phyloP scores from a whole-genome alignment of 2,113 vertebrate species.

The Oncorhynchus kisutch region DNA sequence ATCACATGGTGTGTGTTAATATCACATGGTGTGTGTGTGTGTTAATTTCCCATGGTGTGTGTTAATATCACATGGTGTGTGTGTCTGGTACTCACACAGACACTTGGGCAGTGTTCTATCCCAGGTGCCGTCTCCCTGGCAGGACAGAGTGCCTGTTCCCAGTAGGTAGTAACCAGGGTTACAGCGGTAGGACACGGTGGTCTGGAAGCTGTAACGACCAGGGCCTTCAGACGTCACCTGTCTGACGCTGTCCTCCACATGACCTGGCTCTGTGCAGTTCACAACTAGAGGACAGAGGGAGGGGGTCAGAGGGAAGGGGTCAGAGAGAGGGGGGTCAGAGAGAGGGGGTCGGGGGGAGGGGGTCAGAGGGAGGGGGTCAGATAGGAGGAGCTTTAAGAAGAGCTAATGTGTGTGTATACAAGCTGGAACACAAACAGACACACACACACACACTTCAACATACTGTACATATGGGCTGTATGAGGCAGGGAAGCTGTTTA shows the following conservation, averaged over 20 bases:
- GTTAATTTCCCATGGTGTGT: too few relatives aligned
- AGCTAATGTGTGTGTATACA: not conserved
- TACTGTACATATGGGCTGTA: too few relatives aligned
- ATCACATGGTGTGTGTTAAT: too few relatives aligned
- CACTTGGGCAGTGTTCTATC: slow-evolving; percentile 92
- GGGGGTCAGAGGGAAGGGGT: not conserved
- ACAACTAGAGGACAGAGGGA: slow-evolving; percentile 75
- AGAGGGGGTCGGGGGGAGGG: too few relatives aligned
- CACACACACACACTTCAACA: too few relatives aligned
- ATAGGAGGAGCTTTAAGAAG: not conserved
- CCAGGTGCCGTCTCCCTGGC: slow-evolving; percentile 96
- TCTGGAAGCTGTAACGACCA: slow-evolving; percentile 92
- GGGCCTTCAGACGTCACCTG: slow-evolving; percentile 85
- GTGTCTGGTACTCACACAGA: slow-evolving; percentile 81
- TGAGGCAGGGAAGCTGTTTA: too few relatives aligned
- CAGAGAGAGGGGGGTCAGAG: too few relatives aligned
- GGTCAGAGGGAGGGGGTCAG: too few relatives aligned
- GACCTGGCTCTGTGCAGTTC: slow-evolving; percentile 95
- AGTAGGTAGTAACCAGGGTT: slow-evolving; percentile 90
- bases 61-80: not conserved
- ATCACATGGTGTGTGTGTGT: too few relatives aligned
- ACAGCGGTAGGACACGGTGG: slow-evolving; percentile 89
- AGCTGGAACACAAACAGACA: too few relatives aligned
- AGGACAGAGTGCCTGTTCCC: slow-evolving; percentile 89
- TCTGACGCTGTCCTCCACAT: slow-evolving; percentile 88